Percentiles rank a stretch among this genome's conserved stretches.
Conservation (phyloP, 92 coral and sea anemone genomes). For the Epizoanthus stellaris region DNA sequence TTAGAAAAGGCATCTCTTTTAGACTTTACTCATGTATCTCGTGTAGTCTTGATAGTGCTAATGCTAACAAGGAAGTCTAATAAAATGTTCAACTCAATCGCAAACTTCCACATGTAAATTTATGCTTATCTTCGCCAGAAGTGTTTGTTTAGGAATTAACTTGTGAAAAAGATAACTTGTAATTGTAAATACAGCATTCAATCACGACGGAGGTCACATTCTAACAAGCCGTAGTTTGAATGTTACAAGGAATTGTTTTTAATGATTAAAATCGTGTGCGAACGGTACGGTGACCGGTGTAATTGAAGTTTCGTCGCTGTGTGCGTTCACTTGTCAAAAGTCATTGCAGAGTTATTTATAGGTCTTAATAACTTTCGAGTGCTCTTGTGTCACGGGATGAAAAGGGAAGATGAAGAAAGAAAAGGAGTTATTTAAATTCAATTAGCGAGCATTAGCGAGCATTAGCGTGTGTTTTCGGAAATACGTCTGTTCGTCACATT, state of each 20-base stretch:
- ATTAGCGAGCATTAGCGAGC: background rate
- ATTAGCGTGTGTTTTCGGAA: background rate
- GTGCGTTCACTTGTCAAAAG: background rate
- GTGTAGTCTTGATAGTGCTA: background rate
- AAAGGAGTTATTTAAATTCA: conserved; percentile 3
- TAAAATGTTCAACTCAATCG: background rate
- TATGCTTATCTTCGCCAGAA: background rate
- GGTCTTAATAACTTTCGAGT: background rate
- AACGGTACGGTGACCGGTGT: too few species aligned
- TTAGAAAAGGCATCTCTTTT: too few species aligned
- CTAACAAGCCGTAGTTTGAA: background rate
- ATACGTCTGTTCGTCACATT: too few species aligned
- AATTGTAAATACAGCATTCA: background rate
- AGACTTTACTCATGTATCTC: too few species aligned
- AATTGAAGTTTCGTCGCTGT: background rate
- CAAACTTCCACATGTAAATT: background rate
- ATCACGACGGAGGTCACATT: background rate
- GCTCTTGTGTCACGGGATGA: conserved; percentile 1
- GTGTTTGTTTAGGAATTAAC: conserved; percentile 32
- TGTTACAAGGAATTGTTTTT: too few species aligned
- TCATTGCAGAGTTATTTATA: background rate
- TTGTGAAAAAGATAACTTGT: background rate
- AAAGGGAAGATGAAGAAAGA: background rate
- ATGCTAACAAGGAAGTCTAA: background rate
- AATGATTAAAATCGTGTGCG: too few species aligned